Base-by-base conservation (phyloP, 1,140 invertebrate genomes). In the Drosophila chauvacae region DNA sequence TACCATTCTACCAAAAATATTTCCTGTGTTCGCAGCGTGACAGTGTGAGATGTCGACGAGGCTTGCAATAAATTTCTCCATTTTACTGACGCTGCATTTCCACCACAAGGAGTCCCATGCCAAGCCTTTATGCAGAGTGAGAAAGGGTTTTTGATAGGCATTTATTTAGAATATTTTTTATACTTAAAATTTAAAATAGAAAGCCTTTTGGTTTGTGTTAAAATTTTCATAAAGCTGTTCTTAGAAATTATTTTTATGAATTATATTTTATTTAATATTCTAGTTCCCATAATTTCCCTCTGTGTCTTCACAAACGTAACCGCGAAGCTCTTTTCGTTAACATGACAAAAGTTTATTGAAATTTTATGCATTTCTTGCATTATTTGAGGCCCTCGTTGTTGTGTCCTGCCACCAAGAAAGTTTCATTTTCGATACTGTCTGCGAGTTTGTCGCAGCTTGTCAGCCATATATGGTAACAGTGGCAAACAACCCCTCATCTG, bases 291-390 rank as follows among this genome's bases (percentile, higher is more conserved):
- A 18, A 26, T 56, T 56, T 26, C 20, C 39, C 3, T 26, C 14
- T 9, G 53, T 39, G 53, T 9, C 26, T 28, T 16, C 13, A 35
- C 26, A 35, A 41, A 59, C 23, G 39, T 11, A 44, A 37, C 69
- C 44, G 53, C 69, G 53, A 50, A 42, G 35, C 28, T 14, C 66
- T 71, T 72, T 71, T 71, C 33, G 51, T 71, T 59, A 50, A 30
- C 66, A 47, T 59, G 66, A 44, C 45, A 18, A 37, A 41, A 59
- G 66, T 72, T 71, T 72, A 72, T 72, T 72, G 66, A 59, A 72
- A 72, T 72, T 72, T 72, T 72, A 59, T 72, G 69, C 69, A 72
- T 72, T 71, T 72, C 66, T 70, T 57, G 69, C 69, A 72, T 72
- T 72, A 72, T 72, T 41, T 56, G 53, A 71, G 62, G 30, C 20